Percentiles rank a stretch among this genome's conserved stretches.
Evolutionary conservation across 2,113 vertebrate species (phyloP).

Genomic region (Platysternon megacephalum): DNA sequence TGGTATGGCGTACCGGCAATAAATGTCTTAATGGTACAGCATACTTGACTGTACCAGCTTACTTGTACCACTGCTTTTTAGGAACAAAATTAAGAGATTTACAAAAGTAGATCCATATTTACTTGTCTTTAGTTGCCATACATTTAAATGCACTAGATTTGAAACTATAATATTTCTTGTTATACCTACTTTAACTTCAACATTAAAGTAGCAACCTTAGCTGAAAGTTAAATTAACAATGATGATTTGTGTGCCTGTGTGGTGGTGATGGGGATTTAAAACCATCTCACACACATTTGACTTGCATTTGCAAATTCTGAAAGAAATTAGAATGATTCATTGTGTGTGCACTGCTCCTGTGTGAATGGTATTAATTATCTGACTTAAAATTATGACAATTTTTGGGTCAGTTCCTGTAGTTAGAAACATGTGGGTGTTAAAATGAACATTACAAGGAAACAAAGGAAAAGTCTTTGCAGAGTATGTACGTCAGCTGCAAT

Average conservation of each 20-base stretch:
- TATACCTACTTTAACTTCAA: not conserved
- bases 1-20: too few relatives aligned
- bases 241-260: not conserved
- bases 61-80: too few relatives aligned
- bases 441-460: constrained; percentile 4
- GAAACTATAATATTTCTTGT: not conserved
- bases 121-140: not conserved
- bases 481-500: not conserved
- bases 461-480: not conserved
- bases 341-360: not conserved
- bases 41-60: too few relatives aligned
- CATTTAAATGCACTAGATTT: not conserved
- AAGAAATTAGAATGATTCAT: not conserved
- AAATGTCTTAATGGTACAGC: too few relatives aligned
- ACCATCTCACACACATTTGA: not conserved
- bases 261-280: not conserved
- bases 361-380: not conserved
- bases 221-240: not conserved
- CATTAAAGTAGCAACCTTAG: not conserved
- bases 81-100: not conserved
- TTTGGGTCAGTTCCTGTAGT: not conserved
- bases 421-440: not conserved
- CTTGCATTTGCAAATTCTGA: not conserved
- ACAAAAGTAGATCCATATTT: not conserved
- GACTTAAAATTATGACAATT: not conserved